A percentile compares a stretch with the other conserved stretches of the same genome.
Evolutionary conservation across 2,888 invertebrate genomes (phyloP).

Genomic region (Caenorhabditis sp.): DNA sequence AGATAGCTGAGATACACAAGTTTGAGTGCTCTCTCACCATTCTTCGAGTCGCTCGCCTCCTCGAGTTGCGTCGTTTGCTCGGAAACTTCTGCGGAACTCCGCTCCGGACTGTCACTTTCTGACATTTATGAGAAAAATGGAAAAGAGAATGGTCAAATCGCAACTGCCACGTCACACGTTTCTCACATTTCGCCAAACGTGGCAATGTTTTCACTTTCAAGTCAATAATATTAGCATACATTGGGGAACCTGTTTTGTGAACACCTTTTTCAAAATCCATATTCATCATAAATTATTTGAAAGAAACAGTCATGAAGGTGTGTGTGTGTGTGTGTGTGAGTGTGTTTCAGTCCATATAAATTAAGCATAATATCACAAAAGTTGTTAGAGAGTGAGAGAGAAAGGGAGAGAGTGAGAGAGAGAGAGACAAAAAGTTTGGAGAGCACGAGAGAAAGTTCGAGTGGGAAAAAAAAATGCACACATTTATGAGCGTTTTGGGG

Average conservation of each 20-base stretch:
- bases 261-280: too few species aligned
- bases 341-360: slow-evolving; percentile 27
- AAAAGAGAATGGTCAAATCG: too few species aligned
- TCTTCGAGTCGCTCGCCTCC: background rate
- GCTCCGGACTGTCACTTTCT: slow-evolving; percentile 5
- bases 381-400: slow-evolving; percentile 21
- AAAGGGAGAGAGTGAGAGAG: background rate
- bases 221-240: too few species aligned
- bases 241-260: too few species aligned
- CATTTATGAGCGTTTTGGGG: slow-evolving; percentile 43
- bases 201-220: too few species aligned
- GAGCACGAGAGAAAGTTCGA: slow-evolving; percentile 2
- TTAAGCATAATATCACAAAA: slow-evolving; percentile 48
- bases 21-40: too few species aligned
- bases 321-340: background rate
- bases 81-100: background rate
- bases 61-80: background rate
- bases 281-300: background rate
- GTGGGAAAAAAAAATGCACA: slow-evolving; percentile 32
- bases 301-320: slow-evolving; percentile 3
- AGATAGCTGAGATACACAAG: too few species aligned
- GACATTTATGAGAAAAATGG: too few species aligned
- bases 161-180: too few species aligned
- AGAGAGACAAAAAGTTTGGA: slow-evolving; percentile 12
- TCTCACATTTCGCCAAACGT: too few species aligned